phyloP scores from a whole-genome alignment of 2,888 invertebrate species.

The Ormyrus thymus region DNA sequence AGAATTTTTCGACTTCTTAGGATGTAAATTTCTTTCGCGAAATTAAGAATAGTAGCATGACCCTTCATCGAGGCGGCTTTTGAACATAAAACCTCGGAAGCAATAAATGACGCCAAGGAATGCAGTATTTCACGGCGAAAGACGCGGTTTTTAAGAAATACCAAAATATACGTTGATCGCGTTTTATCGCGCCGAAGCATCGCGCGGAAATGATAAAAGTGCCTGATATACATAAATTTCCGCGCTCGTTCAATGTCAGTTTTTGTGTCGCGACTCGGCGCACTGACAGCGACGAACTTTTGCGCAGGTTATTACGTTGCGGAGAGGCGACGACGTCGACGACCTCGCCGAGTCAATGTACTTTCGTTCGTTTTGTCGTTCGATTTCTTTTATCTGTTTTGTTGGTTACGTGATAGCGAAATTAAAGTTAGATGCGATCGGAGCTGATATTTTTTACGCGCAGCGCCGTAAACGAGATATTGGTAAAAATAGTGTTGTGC shows the following conservation, averaged over 20 bases:
- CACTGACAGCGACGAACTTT: not conserved
- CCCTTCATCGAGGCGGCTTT: too few relatives aligned
- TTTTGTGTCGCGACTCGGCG: not conserved
- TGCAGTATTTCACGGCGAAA: not conserved
- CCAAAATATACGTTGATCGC: too few relatives aligned
- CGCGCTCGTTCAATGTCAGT: conserved; percentile 10
- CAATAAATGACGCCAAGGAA: conserved; percentile 17
- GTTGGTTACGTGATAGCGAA: not conserved
- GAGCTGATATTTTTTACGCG: too few relatives aligned
- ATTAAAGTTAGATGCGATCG: not conserved
- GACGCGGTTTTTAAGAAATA: not conserved
- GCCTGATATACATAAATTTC: not conserved
- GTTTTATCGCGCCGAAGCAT: too few relatives aligned
- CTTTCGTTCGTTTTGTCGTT: conserved; percentile 7
- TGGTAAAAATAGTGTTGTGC: too few relatives aligned
- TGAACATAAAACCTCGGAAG: conserved; percentile 1
- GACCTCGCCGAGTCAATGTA: conserved; percentile 23
- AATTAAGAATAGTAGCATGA: too few relatives aligned
- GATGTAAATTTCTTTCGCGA: too few relatives aligned
- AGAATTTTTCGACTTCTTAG: too few relatives aligned
- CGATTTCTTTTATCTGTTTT: not conserved
- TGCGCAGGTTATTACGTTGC: conserved; percentile 6
- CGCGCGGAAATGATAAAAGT: not conserved
- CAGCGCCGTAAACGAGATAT: too few relatives aligned
- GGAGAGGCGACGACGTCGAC: not conserved